Conservation (phyloP, 53 echinoderm and acorn worm genomes). For the Echinarachnius parma region DNA sequence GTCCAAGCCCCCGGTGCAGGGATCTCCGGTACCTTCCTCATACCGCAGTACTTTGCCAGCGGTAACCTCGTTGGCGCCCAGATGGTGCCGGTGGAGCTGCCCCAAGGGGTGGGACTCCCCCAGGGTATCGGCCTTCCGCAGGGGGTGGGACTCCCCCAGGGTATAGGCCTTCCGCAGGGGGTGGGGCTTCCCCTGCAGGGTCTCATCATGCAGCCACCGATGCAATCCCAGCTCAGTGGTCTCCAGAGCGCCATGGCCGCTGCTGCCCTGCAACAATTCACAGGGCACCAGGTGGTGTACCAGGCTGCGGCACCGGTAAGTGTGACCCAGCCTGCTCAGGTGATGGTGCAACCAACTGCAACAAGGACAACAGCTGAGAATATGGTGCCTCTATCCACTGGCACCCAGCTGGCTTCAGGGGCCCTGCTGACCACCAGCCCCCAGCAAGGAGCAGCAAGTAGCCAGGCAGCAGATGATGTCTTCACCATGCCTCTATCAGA, state of each 20-base stretch:
- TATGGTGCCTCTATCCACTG: too few relatives aligned
- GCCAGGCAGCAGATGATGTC: constrained; percentile 25
- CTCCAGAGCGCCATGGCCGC: not conserved
- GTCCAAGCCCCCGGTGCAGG: constrained; percentile 31
- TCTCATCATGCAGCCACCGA: constrained; percentile 25
- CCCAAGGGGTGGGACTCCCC: constrained; percentile 29
- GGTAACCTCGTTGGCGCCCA: constrained; percentile 42
- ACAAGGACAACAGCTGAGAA: too few relatives aligned
- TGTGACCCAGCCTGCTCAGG: not conserved
- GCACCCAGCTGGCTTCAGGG: not conserved
- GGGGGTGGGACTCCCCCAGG: constrained; percentile 26
- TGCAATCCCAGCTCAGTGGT: constrained; percentile 8
- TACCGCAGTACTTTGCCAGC: constrained; percentile 35
- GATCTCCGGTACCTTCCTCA: constrained; percentile 6
- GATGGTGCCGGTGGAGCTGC: constrained; percentile 40
- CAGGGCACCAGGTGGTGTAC: constrained; percentile 19
- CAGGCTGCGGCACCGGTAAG: not conserved
- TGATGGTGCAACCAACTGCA: too few relatives aligned
- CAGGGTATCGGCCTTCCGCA: too few relatives aligned
- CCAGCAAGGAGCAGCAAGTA: too few relatives aligned
- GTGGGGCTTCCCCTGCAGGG: constrained; percentile 39
- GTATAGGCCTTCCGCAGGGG: constrained; percentile 18
- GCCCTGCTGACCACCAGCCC: constrained; percentile 5
- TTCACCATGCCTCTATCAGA: not conserved
- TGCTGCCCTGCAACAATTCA: not conserved